Evolutionary conservation across 2,797 vertebrate species (phyloP).

Genomic region (Peromyscus attwateri): DNA sequence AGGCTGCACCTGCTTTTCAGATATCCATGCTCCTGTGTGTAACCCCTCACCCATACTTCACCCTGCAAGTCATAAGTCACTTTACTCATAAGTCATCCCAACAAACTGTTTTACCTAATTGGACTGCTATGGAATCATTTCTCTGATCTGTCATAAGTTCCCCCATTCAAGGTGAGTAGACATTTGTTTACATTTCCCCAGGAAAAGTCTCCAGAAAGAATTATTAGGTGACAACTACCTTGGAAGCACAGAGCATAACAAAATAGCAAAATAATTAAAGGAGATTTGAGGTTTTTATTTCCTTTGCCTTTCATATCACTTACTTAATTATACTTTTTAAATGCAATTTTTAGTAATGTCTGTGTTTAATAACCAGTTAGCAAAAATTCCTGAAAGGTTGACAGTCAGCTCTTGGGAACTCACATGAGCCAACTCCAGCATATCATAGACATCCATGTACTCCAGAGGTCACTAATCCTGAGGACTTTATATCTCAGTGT

Average conservation of each 20-base stretch:
- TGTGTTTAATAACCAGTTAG: constrained; percentile 14
- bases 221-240: not conserved
- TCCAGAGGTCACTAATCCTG: not conserved
- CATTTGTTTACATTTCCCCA: not conserved
- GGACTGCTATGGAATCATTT: not conserved
- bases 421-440: not conserved
- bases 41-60: not conserved
- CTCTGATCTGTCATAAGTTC: not conserved
- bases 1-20: not conserved
- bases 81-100: not conserved
- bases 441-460: not conserved
- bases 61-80: not conserved
- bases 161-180: not conserved
- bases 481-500: not conserved
- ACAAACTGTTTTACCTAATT: not conserved
- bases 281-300: constrained; percentile 19
- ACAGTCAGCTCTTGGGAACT: too few species aligned
- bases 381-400: not conserved
- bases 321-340: constrained; percentile 8
- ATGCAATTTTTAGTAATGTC: constrained; percentile 50
- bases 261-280: constrained; percentile 27
- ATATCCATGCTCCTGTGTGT: not conserved
- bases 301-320: constrained; percentile 31
- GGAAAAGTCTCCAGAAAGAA: not conserved
- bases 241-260: not conserved